These are phyloP conservation scores for Sula dactylatra DNA, from an alignment of 2,113 vertebrate genomes.

Conservation along the genomic window DNA sequence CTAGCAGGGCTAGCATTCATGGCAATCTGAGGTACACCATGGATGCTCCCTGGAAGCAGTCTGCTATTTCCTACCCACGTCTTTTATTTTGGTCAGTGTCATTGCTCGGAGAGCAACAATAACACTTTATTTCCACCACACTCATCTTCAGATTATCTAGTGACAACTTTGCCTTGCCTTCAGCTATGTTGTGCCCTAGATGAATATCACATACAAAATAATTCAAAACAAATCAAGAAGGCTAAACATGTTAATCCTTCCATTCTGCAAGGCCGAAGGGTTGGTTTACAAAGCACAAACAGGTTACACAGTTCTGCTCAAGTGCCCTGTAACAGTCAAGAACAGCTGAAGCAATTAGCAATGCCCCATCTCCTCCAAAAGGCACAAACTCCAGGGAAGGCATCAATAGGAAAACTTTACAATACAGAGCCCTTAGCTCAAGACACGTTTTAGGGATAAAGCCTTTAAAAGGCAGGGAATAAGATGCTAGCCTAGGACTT, in stretches of 20 bases:
- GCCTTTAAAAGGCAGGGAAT: background rate
- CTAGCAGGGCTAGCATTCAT: conserved; percentile 72
- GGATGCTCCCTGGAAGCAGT: conserved; percentile 31
- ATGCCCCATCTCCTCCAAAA: conserved; percentile 17
- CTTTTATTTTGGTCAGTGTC: conserved; percentile 20
- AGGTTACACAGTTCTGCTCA: background rate
- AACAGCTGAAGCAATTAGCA: conserved; percentile 40
- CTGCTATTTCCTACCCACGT: conserved; percentile 31
- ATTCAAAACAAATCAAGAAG: background rate
- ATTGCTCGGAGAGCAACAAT: background rate
- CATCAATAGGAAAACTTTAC: conserved; percentile 14
- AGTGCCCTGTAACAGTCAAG: background rate
- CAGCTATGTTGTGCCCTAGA: background rate
- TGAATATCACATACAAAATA: background rate
- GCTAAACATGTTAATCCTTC: conserved; percentile 33
- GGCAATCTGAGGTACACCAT: conserved; percentile 66
- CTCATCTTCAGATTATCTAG: background rate
- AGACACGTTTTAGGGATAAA: background rate
- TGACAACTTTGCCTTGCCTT: background rate
- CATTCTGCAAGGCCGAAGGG: background rate
- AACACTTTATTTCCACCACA: background rate
- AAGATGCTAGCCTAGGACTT: background rate
- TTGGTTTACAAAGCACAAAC: conserved; percentile 11
- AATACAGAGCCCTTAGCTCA: conserved; percentile 10
- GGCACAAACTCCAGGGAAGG: background rate